These are phyloP conservation scores for Catalaphyllia jardinei DNA, from an alignment of 64 coral and sea anemone species.

Conservation along the genomic window DNA sequence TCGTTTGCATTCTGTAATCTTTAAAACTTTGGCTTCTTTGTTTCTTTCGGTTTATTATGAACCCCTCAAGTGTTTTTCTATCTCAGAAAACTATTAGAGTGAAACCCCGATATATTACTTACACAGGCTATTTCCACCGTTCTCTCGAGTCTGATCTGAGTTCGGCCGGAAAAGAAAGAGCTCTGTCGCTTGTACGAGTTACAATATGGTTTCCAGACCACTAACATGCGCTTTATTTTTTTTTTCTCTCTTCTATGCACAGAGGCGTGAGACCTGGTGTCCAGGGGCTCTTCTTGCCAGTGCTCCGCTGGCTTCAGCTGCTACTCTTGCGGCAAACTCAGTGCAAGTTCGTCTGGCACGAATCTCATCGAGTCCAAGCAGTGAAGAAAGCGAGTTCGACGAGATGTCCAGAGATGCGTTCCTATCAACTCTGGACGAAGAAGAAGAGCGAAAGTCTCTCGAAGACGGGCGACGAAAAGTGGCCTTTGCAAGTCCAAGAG, in stretches of 20 bases:
- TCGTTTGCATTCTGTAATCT: too few relatives aligned
- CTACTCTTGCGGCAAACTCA: neutral
- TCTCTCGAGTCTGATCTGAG: too few relatives aligned
- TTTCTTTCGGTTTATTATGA: too few relatives aligned
- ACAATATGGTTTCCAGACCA: neutral
- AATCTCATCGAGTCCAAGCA: slow-evolving; percentile 2
- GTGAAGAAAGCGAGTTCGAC: slow-evolving; percentile 46
- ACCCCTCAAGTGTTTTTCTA: too few relatives aligned
- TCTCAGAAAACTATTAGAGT: too few relatives aligned
- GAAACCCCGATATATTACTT: too few relatives aligned
- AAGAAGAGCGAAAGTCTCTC: slow-evolving; percentile 15
- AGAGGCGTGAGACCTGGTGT: slow-evolving; percentile 62
- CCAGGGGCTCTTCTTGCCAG: slow-evolving; percentile 50
- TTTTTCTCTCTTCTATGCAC: neutral
- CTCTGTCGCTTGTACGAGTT: too few relatives aligned
- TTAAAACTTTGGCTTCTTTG: too few relatives aligned
- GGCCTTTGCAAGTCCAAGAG: neutral
- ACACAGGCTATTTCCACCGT: too few relatives aligned
- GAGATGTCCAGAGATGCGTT: slow-evolving; percentile 27
- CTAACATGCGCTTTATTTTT: neutral
- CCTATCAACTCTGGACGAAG: neutral
- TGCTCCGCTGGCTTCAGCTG: slow-evolving; percentile 36
- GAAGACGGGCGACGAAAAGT: neutral
- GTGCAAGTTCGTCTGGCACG: slow-evolving; percentile 1
- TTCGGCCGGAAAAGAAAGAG: too few relatives aligned